phyloP scores from a whole-genome alignment of 53 echinoderm and acorn worm genomes.

The Astropecten irregularis region DNA sequence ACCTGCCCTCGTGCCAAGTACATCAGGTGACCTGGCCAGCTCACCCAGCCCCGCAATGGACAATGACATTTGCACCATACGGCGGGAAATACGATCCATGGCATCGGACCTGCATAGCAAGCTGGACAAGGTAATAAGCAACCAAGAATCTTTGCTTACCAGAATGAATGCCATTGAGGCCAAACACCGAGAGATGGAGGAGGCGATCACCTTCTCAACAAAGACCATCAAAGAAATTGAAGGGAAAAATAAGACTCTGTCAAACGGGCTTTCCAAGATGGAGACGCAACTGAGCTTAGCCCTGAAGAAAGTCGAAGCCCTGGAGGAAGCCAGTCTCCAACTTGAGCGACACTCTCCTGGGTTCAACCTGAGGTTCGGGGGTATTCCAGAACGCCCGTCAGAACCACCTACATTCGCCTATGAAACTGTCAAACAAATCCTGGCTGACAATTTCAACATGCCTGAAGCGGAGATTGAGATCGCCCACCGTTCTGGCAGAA shows the following conservation, averaged over 20 bases:
- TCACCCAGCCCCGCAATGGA: too few species aligned
- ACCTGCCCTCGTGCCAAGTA: background rate
- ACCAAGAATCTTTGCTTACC: background rate
- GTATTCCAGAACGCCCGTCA: background rate
- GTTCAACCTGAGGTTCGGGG: slow-evolving; percentile 3
- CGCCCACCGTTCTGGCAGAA: background rate
- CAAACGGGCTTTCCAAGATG: background rate
- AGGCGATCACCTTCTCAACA: background rate
- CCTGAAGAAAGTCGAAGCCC: background rate
- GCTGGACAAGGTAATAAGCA: background rate
- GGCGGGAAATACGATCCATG: background rate
- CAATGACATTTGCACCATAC: background rate
- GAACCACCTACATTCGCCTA: background rate
- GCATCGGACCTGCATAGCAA: background rate
- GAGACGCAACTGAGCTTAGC: background rate
- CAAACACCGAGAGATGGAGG: background rate
- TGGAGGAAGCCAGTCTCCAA: background rate
- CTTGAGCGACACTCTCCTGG: background rate
- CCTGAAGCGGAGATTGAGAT: background rate
- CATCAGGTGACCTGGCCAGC: background rate
- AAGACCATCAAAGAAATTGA: slow-evolving; percentile 7
- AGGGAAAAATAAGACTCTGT: background rate
- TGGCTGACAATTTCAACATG: background rate
- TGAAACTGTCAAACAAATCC: too few species aligned
- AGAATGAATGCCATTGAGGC: background rate